Evolutionary conservation across 2,888 invertebrate genomes (phyloP), one percentile per base, ranked within the genome.

Genomic region (Orgyia antiqua): DNA sequence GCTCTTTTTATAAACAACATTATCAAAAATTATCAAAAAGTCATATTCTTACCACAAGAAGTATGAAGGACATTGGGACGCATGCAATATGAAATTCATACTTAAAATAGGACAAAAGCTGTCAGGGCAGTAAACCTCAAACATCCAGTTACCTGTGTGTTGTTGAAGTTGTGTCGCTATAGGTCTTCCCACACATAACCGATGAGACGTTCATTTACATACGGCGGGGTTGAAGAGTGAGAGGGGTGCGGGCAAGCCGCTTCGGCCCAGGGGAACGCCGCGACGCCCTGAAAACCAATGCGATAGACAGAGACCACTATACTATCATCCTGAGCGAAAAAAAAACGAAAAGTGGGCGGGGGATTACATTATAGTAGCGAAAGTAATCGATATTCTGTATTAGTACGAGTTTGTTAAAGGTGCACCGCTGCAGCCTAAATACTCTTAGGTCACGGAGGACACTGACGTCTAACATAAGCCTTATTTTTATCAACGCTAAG

Each of bases 321-420:
- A 82, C 68, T 73, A 71, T 73, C 71, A 75, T 79, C 78, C 70
- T 66, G 67, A 62, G 68, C 73, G 75, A 76, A 82, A 84, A 84
- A 84, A 84, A 84, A 83, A 77, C 74, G 77, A 77, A 83, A 82
- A 79, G 86, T 87, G 87, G 87, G 87, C 87, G 87, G 87, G 78
- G 87, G 87, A 86, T 87, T 87, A 87, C 82, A 87, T 87, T 87
- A 87, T 83, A 84, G 87, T 84, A 87, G 87, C 86, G 87, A 87
- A 87, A 87, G 87, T 87, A 87, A 87, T 87, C 87, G 87, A 87
- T 87, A 87, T 87, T 87, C 87, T 73, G 86, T 82, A 86, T 83
- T 82, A 84, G 86, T 86, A 80, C 75, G 77, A 75, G 76, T 75
- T 75, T 79, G 80, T 78, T 74, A 76, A 79, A 77, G 75, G 74